Evolutionary conservation across 2,888 invertebrate genomes (phyloP), one percentile per base, ranked within the genome.

Genomic region (Melanostoma mellinum): DNA sequence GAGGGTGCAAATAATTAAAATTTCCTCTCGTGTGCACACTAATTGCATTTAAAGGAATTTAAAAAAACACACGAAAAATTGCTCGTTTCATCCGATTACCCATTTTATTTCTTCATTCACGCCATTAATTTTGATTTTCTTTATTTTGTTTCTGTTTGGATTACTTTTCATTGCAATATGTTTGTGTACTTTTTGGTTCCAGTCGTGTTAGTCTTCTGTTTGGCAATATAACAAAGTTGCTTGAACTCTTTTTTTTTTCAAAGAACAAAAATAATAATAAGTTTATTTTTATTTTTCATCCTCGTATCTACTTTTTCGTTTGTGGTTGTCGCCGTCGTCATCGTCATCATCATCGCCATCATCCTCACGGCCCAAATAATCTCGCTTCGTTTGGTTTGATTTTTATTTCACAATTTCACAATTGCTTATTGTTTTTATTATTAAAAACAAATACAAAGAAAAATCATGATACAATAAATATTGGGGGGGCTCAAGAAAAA

Each of bases 61-160:
- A 20, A 20, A 20, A 20, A 20, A 20, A 20, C 20, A 20, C 20
- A 20, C 20, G 52, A 48, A 60, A 67, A 46, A 60, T 58, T 58
- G 46, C 53, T 68, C 68, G 65, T 72, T 77, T 63, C 71, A 65
- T 65, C 65, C 65, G 77, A 77, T 77, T 77, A 65, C 65, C 63
- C 71, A 58, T 61, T 69, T 77, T 71, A 77, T 65, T 72, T 71
- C 72, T 58, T 52, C 36, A 77, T 77, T 72, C 42, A 52, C 33
- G 52, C 9, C 52, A 35, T 65, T n/a, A 42, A 50, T 52, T 71
- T 42, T 60, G 35, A 58, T 44, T 56, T 63, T 46, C 8, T 32
- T 53, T 44, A 58, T n/a, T 52, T 58, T 53, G 32, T 46, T 38
- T 36, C 8, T 5, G 20, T 20, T 8, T 9, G 3, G 3, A 10